Evolutionary conservation across 2,888 invertebrate genomes (phyloP).

Genomic region (Drosophila merina): DNA sequence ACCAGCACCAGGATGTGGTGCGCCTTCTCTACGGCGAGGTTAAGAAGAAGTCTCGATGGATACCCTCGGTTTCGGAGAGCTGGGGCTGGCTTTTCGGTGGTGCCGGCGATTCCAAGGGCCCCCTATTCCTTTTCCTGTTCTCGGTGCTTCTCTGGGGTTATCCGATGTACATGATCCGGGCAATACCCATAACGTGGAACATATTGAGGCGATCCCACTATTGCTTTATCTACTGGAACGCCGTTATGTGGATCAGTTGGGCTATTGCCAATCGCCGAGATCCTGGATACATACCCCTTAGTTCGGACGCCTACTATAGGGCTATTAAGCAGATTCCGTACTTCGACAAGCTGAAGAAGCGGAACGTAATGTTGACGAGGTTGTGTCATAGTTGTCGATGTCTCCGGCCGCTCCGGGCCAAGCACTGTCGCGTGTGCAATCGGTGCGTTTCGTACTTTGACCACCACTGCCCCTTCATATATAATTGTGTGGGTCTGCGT

Average conservation of each 20-base stretch:
- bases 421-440: constrained; percentile 96
- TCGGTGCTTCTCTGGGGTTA: constrained; percentile 96
- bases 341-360: constrained; percentile 96
- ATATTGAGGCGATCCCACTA: constrained; percentile 93
- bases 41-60: constrained; percentile 92
- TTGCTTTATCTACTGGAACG: constrained; percentile 95
- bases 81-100: constrained; percentile 96
- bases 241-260: constrained; percentile 97
- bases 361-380: constrained; percentile 91
- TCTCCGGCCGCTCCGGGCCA: constrained; percentile 93
- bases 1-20: constrained; percentile 93
- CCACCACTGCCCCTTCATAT: constrained; percentile 97
- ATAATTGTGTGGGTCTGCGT: constrained; percentile 95
- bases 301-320: constrained; percentile 94
- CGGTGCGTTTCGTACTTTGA: constrained; percentile 95
- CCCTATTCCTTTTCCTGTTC: constrained; percentile 92
- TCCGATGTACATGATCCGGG: constrained; percentile 95
- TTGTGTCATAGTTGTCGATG: constrained; percentile 96
- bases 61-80: constrained; percentile 93
- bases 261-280: constrained; percentile 94
- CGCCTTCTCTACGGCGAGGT: constrained; percentile 92
- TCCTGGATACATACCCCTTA: constrained; percentile 94
- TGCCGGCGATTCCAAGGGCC: constrained; percentile 95
- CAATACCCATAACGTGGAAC: constrained; percentile 96
- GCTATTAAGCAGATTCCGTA: constrained; percentile 96